Evolutionary conservation across 2,113 vertebrate species (phyloP).

Genomic region (Murina feae): DNA sequence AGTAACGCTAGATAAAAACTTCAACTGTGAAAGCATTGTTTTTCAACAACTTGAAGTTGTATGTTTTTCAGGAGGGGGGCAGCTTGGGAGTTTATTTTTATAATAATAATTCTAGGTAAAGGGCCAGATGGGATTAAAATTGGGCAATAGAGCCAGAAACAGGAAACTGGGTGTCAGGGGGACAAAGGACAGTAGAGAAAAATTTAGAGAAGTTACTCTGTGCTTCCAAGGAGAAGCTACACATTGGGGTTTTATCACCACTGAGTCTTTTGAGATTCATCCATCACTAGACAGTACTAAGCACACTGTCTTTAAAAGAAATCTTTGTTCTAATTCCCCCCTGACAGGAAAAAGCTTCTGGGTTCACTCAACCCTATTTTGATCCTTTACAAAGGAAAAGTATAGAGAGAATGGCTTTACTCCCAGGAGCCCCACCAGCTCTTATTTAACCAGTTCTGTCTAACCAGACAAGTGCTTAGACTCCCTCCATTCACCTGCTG

Average conservation of each 20-base stretch:
- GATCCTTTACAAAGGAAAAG: slow-evolving; percentile 69
- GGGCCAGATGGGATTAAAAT: slow-evolving; percentile 3
- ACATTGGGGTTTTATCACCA: slow-evolving; percentile 23
- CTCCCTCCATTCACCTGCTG: slow-evolving; percentile 10
- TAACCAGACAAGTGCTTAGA: slow-evolving; percentile 38
- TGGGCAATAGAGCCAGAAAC: slow-evolving; percentile 12
- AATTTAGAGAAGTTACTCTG: slow-evolving; percentile 56
- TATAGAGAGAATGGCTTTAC: slow-evolving; percentile 43
- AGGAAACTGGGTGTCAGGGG: slow-evolving; percentile 42
- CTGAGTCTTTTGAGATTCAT: slow-evolving; percentile 58
- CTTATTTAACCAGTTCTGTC: slow-evolving; percentile 53
- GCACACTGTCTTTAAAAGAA: slow-evolving; percentile 60
- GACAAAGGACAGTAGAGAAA: slow-evolving; percentile 47
- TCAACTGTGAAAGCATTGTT: not conserved
- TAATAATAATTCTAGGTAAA: slow-evolving; percentile 19
- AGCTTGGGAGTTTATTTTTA: not conserved
- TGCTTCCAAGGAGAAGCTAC: not conserved
- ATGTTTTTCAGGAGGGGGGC: not conserved
- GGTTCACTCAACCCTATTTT: slow-evolving; percentile 69
- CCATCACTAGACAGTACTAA: slow-evolving; percentile 60
- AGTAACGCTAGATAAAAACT: not conserved
- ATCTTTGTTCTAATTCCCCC: slow-evolving; percentile 71
- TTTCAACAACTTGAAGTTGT: not conserved
- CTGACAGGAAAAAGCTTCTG: slow-evolving; percentile 63
- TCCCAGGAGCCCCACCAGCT: slow-evolving; percentile 49